A percentile compares a stretch with the other conserved stretches of the same genome.
Conservation (phyloP, 1,140 invertebrate species). For the Phymorhynchus buccinoides region DNA sequence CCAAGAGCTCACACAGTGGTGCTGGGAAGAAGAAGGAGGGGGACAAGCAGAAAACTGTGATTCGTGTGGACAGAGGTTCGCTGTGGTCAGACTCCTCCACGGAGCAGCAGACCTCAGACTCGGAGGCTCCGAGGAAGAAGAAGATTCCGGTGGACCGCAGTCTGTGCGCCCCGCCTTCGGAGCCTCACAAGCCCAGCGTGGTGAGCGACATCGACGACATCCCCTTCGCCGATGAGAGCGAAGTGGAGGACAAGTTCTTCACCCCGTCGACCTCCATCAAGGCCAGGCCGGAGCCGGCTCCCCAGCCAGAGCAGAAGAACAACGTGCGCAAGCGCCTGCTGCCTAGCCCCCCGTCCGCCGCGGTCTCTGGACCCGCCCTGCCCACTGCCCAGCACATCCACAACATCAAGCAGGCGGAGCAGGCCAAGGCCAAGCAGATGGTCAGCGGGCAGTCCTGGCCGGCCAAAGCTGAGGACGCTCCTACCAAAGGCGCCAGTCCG, state of each 20-base stretch:
- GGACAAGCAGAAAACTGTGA: slow-evolving; percentile 12
- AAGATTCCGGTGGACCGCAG: slow-evolving; percentile 59
- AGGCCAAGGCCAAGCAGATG: slow-evolving; percentile 52
- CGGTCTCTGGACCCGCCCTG: slow-evolving; percentile 35
- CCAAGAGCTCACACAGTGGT: background rate
- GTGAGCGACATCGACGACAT: slow-evolving; percentile 62
- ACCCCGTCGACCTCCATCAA: slow-evolving; percentile 63
- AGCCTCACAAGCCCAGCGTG: slow-evolving; percentile 40
- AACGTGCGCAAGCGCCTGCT: slow-evolving; percentile 58
- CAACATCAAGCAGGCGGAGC: slow-evolving; percentile 53
- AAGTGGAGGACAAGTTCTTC: slow-evolving; percentile 63
- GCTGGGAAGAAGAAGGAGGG: background rate
- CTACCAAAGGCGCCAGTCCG: slow-evolving; percentile 47
- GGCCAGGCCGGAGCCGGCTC: slow-evolving; percentile 40
- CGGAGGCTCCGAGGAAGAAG: slow-evolving; percentile 38
- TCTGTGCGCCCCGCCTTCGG: slow-evolving; percentile 28
- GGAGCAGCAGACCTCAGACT: slow-evolving; percentile 43
- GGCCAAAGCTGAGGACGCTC: slow-evolving; percentile 53
- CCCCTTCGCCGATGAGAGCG: slow-evolving; percentile 70
- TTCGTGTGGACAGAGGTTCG: slow-evolving; percentile 44
- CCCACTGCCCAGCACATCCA: slow-evolving; percentile 51
- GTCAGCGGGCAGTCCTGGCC: slow-evolving; percentile 51
- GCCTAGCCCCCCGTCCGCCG: slow-evolving; percentile 50
- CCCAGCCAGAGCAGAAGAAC: slow-evolving; percentile 39
- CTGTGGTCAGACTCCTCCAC: slow-evolving; percentile 45